phyloP scores from a whole-genome alignment of 2,797 vertebrate species.

The Bucorvus abyssinicus region DNA sequence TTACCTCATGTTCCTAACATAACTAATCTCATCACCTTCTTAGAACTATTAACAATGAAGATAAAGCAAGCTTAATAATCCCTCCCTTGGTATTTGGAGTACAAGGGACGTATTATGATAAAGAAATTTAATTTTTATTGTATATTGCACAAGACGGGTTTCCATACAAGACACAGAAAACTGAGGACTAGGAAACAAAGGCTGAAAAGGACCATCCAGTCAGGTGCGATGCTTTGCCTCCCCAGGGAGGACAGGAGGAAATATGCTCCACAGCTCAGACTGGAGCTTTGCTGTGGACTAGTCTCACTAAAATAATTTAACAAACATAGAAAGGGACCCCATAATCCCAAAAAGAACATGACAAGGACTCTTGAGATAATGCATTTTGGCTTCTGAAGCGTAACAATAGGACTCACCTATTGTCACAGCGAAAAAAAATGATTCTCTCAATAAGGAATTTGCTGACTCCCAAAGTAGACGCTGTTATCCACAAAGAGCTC shows the following conservation, averaged over 20 bases:
- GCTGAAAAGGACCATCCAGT: neutral
- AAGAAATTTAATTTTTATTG: neutral
- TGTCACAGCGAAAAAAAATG: accelerated
- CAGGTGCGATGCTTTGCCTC: neutral
- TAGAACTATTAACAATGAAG: neutral
- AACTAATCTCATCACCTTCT: slow-evolving; percentile 43
- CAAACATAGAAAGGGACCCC: neutral
- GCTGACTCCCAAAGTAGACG: neutral
- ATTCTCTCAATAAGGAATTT: neutral
- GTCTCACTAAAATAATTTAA: neutral
- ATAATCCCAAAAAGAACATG: neutral
- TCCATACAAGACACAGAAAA: neutral
- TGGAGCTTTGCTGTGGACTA: neutral
- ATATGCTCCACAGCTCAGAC: neutral
- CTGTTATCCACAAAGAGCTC: neutral
- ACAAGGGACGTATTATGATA: neutral
- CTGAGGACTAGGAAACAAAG: neutral
- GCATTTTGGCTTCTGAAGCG: neutral
- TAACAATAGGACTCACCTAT: neutral
- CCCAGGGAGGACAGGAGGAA: neutral
- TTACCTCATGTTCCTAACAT: slow-evolving; percentile 6
- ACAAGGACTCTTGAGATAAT: neutral
- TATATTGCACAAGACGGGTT: neutral
- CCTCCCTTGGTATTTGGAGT: neutral
- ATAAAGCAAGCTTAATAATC: neutral